Base-by-base conservation (phyloP, 2,797 vertebrate genomes). In the Gambelia wislizenii region DNA sequence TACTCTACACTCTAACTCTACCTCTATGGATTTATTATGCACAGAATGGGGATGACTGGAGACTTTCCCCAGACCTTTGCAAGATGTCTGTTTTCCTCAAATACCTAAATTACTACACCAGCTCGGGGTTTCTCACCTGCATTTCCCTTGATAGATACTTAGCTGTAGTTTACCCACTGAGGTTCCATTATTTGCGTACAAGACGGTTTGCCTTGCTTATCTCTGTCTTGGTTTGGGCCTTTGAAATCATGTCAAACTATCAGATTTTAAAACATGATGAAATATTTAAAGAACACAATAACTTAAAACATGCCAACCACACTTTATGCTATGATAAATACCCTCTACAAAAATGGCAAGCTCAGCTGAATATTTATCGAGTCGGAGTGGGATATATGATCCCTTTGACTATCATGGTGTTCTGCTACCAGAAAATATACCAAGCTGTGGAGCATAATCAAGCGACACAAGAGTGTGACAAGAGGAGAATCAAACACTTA, bases 41-140 rank as follows among this genome's bases (percentile, higher is more conserved):
- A 20, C 96, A 96, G 95, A 90, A 94, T 16, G 95, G 94, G 2
- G 98, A 98, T 81, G 61, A 95, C 85, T 99, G 98, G 98, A 87
- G 20, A 2, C 88, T 97, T 4, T 95, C 98, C 0, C 20, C 90
- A 0, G 14, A 49, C 0, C 39, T 96, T 5, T 99, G 98, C 91
- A 64, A 95, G 52, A 42, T 97, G 2, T 97, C 96, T 0, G 94
- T 98, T 47, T 98, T 97, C 83, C 85, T 97, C 27, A 97, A 96
- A 36, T 97, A 97, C 90, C 97, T 97, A 69, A 99, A 99, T 94
- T 98, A 98, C 49, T 98, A 99, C 95, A 98, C 97, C 90, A 98
- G 98, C 4, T 96, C 98, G 0, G 97, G 96, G 0, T 96, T 99
- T 85, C 98, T 99, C 75, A 97, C 98, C 93, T 99, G 98, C 96